Evolutionary conservation across 1,140 invertebrate species (phyloP).

Genomic region (Cardiocondyla obscurior): DNA sequence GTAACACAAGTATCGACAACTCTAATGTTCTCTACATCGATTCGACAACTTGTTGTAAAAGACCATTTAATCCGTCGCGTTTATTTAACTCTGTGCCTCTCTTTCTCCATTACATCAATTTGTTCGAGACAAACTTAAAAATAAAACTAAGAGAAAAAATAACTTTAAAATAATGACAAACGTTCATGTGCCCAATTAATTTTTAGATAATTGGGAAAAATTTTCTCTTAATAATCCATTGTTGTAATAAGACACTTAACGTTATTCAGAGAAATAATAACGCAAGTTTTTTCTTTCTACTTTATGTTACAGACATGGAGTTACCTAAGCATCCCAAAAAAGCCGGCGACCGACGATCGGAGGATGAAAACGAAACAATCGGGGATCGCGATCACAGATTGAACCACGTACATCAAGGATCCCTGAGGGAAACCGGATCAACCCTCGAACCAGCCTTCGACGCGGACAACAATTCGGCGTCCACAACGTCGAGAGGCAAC

Average conservation of each 20-base stretch:
- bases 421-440: constrained; percentile 76
- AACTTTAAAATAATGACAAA: neutral
- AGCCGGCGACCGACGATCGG: constrained; percentile 58
- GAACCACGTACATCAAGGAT: constrained; percentile 78
- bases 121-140: neutral
- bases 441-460: constrained; percentile 71
- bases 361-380: constrained; percentile 64
- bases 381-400: constrained; percentile 73
- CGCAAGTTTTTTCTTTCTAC: neutral
- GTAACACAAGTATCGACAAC: constrained; percentile 9
- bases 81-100: neutral
- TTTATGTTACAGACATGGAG: constrained; percentile 71
- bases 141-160: neutral
- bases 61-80: neutral
- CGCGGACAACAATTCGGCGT: constrained; percentile 46
- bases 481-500: constrained; percentile 50
- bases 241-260: neutral
- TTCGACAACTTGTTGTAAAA: constrained; percentile 21
- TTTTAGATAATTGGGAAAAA: neutral
- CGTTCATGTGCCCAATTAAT: neutral
- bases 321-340: constrained; percentile 75
- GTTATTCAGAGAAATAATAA: neutral
- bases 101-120: neutral
- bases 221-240: neutral
- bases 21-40: neutral